phyloP scores from a whole-genome alignment of 2,797 vertebrate species.

The Gymnodraco acuticeps region DNA sequence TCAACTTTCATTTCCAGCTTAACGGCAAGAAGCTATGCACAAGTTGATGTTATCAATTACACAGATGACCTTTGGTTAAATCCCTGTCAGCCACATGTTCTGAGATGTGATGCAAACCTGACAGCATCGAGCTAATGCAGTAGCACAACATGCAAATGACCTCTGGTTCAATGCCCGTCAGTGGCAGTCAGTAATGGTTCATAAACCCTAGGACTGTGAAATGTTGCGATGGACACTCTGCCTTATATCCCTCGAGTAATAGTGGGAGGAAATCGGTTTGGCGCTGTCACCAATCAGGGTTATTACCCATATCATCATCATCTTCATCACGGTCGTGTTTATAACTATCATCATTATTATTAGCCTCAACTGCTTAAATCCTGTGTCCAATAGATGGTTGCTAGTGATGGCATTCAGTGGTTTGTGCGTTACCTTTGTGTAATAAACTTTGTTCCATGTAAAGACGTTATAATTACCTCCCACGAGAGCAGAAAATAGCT shows the following conservation, averaged over 20 bases:
- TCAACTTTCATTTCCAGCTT: constrained; percentile 12
- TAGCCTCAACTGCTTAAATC: constrained; percentile 28
- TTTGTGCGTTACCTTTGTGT: constrained; percentile 12
- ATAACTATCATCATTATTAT: constrained; percentile 11
- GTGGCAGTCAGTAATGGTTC: constrained; percentile 41
- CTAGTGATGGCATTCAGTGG: constrained; percentile 20
- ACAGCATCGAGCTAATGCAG: constrained; percentile 45
- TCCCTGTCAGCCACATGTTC: constrained; percentile 31
- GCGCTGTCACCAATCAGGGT: constrained; percentile 28
- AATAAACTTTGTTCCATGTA: constrained; percentile 39
- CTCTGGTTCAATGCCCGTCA: constrained; percentile 27
- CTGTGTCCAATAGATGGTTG: constrained; percentile 9
- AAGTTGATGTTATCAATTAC: constrained; percentile 23
- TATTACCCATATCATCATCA: constrained; percentile 50
- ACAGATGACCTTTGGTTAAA: constrained; percentile 56
- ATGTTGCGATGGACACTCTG: constrained; percentile 15
- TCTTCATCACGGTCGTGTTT: constrained; percentile 40
- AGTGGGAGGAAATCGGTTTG: constrained; percentile 43
- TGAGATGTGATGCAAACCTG: constrained; percentile 20
- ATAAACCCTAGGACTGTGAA: constrained; percentile 60
- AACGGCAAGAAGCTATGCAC: neutral
- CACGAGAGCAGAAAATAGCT: constrained; percentile 56
- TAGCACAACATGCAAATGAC: constrained; percentile 68
- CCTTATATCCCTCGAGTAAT: constrained; percentile 23
- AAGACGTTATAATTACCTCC: constrained; percentile 54